These are phyloP conservation scores for Tetramorium alpestre DNA, from an alignment of 1,140 invertebrate genomes.

Conservation along the genomic window DNA sequence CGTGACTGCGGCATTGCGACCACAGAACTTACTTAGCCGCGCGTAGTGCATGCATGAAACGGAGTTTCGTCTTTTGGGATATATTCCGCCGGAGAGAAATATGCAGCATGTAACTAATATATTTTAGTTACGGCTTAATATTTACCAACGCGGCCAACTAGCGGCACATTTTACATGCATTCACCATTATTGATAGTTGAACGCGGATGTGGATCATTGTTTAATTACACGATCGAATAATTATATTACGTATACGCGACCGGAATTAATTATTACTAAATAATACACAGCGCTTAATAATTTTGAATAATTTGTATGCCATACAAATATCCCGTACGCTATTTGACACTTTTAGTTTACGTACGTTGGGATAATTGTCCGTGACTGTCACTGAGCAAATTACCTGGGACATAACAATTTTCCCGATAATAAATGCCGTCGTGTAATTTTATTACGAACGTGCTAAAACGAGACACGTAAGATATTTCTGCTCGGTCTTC, in stretches of 20 bases:
- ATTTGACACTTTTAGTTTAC: conserved; percentile 58
- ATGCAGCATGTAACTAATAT: conserved; percentile 10
- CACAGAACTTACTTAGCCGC: conserved; percentile 41
- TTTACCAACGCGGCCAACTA: neutral
- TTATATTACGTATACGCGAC: conserved; percentile 28
- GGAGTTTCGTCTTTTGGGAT: conserved; percentile 39
- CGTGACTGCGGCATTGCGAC: conserved; percentile 2
- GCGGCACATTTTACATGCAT: neutral
- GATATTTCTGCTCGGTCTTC: neutral
- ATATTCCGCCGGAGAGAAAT: conserved; percentile 11
- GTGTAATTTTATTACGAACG: neutral
- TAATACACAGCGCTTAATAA: conserved; percentile 55
- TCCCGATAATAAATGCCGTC: neutral
- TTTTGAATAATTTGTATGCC: conserved; percentile 54
- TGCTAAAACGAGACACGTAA: neutral
- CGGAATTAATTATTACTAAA: conserved; percentile 56
- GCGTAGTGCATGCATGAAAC: conserved; percentile 19
- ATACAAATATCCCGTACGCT: conserved; percentile 42
- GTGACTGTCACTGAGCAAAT: neutral
- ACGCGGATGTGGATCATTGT: conserved; percentile 46
- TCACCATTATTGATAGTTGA: conserved; percentile 47
- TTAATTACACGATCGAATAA: conserved; percentile 56
- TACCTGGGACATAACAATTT: neutral
- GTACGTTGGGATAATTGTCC: conserved; percentile 27
- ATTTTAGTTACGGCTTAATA: conserved; percentile 23